Conservation (phyloP, 2,888 invertebrate species). For the Sepioteuthis lessoniana region DNA sequence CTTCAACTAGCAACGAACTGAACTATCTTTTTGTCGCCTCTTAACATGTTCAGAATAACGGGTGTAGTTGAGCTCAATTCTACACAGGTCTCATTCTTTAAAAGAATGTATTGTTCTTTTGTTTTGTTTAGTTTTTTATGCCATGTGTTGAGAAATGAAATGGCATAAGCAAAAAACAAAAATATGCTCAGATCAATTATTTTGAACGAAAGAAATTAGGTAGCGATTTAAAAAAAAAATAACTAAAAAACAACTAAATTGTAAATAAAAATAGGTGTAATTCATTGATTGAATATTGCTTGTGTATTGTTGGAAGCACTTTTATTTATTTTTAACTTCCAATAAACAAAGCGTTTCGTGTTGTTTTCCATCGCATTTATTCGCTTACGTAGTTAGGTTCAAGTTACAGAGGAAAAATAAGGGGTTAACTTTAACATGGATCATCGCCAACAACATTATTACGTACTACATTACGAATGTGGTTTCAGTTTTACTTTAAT, state of each 20-base stretch:
- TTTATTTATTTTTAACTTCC: not conserved
- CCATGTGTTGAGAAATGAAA: constrained; percentile 20
- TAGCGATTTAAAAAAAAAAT: not conserved
- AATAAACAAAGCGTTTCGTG: not conserved
- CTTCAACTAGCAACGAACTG: too few relatives aligned
- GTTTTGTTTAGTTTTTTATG: not conserved
- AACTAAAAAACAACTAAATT: too few relatives aligned
- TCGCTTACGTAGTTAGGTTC: not conserved
- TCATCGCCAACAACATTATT: not conserved
- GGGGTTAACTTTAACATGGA: not conserved
- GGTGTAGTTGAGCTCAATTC: too few relatives aligned
- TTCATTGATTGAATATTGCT: not conserved
- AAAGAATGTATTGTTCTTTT: too few relatives aligned
- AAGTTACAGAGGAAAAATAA: not conserved
- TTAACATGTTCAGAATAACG: too few relatives aligned
- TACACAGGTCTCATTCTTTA: too few relatives aligned
- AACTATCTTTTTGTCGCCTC: too few relatives aligned
- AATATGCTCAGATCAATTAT: not conserved
- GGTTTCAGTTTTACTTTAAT: not conserved
- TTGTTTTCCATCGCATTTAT: not conserved
- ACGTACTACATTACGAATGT: not conserved
- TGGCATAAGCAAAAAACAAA: not conserved
- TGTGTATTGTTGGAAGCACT: not conserved
- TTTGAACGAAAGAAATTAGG: not conserved
- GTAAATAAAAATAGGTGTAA: not conserved